These are phyloP conservation scores for Merluccius polli DNA, from an alignment of 2,797 vertebrate species.

Conservation along the genomic window DNA sequence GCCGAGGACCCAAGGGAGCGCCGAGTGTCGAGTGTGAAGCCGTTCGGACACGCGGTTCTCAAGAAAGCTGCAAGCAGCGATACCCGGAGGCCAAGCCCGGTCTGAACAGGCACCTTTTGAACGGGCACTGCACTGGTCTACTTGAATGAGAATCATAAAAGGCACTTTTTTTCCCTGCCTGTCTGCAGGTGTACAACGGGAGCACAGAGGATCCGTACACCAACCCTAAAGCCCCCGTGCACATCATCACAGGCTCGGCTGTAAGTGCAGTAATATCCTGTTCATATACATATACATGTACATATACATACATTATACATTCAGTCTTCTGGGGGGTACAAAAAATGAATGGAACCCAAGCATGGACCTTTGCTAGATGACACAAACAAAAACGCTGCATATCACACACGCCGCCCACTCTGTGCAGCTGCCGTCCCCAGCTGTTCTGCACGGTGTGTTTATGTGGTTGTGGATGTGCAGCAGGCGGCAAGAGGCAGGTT, in stretches of 20 bases:
- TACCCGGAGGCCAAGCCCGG: no score
- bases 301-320: no score
- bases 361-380: no score
- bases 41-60: no score
- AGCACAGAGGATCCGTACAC: slow-evolving; percentile 77
- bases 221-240: slow-evolving; percentile 82
- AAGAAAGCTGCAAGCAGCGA: no score
- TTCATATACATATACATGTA: no score
- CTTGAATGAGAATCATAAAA: background rate
- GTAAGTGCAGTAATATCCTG: slow-evolving; percentile 65
- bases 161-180: slow-evolving; percentile 6
- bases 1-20: no score
- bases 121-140: no score
- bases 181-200: slow-evolving; percentile 79
- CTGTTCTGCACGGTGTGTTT: slow-evolving; percentile 46
- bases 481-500: slow-evolving; percentile 37
- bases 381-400: no score
- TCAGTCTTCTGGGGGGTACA: background rate
- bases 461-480: slow-evolving; percentile 49
- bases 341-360: background rate
- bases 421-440: slow-evolving; percentile 46
- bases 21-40: no score
- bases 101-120: no score
- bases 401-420: slow-evolving; percentile 9
- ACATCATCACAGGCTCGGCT: slow-evolving; percentile 87